These are phyloP conservation scores for Chesias legatella DNA, from an alignment of 2,888 invertebrate genomes.

Conservation along the genomic window DNA sequence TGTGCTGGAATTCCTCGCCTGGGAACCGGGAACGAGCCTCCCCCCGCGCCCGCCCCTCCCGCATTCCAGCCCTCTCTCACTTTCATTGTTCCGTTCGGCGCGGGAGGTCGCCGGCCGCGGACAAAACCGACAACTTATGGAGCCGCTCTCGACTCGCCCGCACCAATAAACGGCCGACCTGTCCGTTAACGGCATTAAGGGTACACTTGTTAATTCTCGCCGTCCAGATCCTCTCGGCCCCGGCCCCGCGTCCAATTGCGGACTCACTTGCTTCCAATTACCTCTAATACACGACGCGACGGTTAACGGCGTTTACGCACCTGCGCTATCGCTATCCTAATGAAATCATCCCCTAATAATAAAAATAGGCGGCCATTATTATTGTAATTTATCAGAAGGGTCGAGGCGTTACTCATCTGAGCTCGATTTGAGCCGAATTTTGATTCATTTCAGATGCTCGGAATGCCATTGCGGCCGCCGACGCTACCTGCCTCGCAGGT, in stretches of 20 bases:
- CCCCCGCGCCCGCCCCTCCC: slow-evolving; percentile 45
- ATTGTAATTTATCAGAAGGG: slow-evolving; percentile 67
- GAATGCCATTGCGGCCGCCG: slow-evolving; percentile 74
- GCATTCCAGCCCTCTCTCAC: slow-evolving; percentile 78
- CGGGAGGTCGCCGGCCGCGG: slow-evolving; percentile 72
- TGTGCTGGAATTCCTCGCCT: slow-evolving; percentile 78
- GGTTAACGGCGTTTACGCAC: slow-evolving; percentile 52
- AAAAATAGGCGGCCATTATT: slow-evolving; percentile 64
- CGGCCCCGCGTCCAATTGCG: slow-evolving; percentile 18
- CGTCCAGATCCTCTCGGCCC: slow-evolving; percentile 11
- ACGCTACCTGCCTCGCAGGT: slow-evolving; percentile 61
- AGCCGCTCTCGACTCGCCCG: slow-evolving; percentile 63
- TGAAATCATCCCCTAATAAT: slow-evolving; percentile 72
- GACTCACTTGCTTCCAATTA: slow-evolving; percentile 20
- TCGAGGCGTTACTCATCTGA: slow-evolving; percentile 52
- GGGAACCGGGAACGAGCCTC: slow-evolving; percentile 70
- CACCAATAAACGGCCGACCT: slow-evolving; percentile 65
- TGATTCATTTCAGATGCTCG: slow-evolving; percentile 74
- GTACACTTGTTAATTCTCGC: slow-evolving; percentile 51
- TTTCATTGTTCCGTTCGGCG: slow-evolving; percentile 77
- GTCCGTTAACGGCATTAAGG: slow-evolving; percentile 65
- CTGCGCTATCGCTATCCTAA: slow-evolving; percentile 50
- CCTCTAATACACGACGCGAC: slow-evolving; percentile 44
- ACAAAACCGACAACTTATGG: slow-evolving; percentile 65
- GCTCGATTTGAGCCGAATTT: slow-evolving; percentile 56